These are phyloP conservation scores for Mythimna impura DNA, from an alignment of 2,888 invertebrate species.

Conservation along the genomic window DNA sequence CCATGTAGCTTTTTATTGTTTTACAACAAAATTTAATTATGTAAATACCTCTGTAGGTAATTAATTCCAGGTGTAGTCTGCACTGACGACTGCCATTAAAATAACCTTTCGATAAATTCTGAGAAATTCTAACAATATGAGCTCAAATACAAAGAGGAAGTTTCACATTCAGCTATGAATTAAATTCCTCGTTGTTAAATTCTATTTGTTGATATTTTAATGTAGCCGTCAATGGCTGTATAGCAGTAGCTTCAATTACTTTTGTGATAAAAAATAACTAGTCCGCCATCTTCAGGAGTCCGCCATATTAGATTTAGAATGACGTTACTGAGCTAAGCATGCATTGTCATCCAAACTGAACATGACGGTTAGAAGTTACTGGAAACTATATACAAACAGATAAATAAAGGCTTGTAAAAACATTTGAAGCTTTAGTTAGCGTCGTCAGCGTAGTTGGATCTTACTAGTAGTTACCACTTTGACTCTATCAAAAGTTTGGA, in stretches of 20 bases:
- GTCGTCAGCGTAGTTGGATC: not conserved
- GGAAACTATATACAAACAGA: no score
- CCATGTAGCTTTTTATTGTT: constrained; percentile 38
- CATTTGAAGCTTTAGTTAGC: not conserved
- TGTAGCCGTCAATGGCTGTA: not conserved
- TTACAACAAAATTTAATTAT: constrained; percentile 66
- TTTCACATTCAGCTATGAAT: constrained; percentile 7
- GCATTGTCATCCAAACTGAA: no score
- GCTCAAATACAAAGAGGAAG: constrained; percentile 9
- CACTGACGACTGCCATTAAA: constrained; percentile 61
- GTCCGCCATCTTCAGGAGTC: no score
- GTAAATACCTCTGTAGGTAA: constrained; percentile 54
- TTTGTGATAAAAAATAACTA: constrained; percentile 3
- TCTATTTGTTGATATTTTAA: constrained; percentile 24
- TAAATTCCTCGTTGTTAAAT: constrained; percentile 9
- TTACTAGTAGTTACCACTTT: not conserved
- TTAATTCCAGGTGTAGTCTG: constrained; percentile 67
- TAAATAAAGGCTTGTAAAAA: not conserved
- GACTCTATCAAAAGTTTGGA: not conserved
- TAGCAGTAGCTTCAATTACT: not conserved
- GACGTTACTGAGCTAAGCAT: no score
- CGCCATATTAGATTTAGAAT: no score
- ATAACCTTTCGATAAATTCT: constrained; percentile 57
- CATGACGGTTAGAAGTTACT: no score
- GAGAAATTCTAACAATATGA: constrained; percentile 47